Conservation (phyloP, 2,113 vertebrate genomes). For the Verasper variegatus region DNA sequence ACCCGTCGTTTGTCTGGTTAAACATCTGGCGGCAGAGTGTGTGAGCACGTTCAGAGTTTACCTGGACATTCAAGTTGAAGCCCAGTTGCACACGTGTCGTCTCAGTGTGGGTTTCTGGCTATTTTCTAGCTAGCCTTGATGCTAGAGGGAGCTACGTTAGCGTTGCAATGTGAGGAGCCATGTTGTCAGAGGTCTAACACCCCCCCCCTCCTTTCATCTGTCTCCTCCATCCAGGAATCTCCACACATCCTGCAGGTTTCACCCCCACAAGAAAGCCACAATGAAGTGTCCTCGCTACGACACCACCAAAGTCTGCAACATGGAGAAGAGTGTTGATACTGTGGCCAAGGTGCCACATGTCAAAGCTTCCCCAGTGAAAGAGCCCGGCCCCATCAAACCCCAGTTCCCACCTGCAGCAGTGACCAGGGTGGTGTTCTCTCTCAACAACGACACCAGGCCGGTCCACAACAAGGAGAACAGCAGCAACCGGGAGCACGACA, state of each 20-base stretch:
- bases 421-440: slow-evolving; percentile 4
- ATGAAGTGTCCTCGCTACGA: slow-evolving; percentile 68
- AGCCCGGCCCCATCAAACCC: slow-evolving; percentile 45
- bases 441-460: slow-evolving; percentile 30
- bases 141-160: neutral
- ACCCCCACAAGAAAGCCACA: neutral
- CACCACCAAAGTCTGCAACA: slow-evolving; percentile 10
- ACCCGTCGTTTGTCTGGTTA: neutral
- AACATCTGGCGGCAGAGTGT: too few species aligned
- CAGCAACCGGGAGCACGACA: slow-evolving; percentile 12
- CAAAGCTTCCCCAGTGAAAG: slow-evolving; percentile 61
- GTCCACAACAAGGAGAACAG: slow-evolving; percentile 80
- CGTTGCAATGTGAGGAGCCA: neutral
- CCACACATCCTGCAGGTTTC: neutral
- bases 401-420: slow-evolving; percentile 5
- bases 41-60: neutral
- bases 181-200: neutral
- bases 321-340: slow-evolving; percentile 38
- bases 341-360: slow-evolving; percentile 4
- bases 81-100: neutral
- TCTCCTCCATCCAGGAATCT: slow-evolving; percentile 18
- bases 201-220: neutral
- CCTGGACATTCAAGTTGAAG: neutral
- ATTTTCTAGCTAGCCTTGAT: neutral
- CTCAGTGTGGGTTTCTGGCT: accelerated